These are phyloP conservation scores for Orbicella faveolata DNA, from an alignment of 64 coral and sea anemone species.

Conservation along the genomic window DNA sequence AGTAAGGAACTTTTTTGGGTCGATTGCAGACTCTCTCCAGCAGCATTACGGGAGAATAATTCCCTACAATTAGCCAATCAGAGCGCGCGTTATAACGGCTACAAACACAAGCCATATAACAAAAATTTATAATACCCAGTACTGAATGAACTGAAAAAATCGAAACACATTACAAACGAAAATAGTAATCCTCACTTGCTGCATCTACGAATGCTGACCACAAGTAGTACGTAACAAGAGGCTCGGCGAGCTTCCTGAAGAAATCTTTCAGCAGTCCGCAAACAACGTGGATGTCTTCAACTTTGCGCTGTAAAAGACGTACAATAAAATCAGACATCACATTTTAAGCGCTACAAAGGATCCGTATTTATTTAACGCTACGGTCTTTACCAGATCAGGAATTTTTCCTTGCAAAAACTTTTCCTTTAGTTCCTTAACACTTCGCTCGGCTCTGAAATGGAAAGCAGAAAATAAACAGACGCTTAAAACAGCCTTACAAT, in stretches of 20 bases:
- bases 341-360: neutral
- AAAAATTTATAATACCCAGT: no score
- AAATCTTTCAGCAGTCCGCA: slow-evolving; percentile 98
- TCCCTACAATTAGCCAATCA: no score
- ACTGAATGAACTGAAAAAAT: no score
- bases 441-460: slow-evolving; percentile 66
- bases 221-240: slow-evolving; percentile 78
- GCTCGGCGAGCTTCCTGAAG: slow-evolving; percentile 86
- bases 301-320: slow-evolving; percentile 52
- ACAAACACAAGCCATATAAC: no score
- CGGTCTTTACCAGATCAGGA: slow-evolving; percentile 70
- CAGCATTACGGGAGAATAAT: no score
- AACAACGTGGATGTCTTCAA: slow-evolving; percentile 82
- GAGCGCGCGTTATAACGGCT: no score
- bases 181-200: slow-evolving; percentile 57
- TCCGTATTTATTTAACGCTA: neutral
- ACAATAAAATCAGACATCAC: neutral
- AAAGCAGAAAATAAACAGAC: neutral
- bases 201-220: slow-evolving; percentile 82
- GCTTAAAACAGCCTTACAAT: no score
- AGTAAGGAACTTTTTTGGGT: no score
- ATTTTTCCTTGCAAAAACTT: slow-evolving; percentile 85
- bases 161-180: no score
- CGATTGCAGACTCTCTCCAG: no score
- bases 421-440: slow-evolving; percentile 83